These are phyloP conservation scores for Takifugu flavidus DNA, from an alignment of 2,113 vertebrate genomes.

Conservation along the genomic window DNA sequence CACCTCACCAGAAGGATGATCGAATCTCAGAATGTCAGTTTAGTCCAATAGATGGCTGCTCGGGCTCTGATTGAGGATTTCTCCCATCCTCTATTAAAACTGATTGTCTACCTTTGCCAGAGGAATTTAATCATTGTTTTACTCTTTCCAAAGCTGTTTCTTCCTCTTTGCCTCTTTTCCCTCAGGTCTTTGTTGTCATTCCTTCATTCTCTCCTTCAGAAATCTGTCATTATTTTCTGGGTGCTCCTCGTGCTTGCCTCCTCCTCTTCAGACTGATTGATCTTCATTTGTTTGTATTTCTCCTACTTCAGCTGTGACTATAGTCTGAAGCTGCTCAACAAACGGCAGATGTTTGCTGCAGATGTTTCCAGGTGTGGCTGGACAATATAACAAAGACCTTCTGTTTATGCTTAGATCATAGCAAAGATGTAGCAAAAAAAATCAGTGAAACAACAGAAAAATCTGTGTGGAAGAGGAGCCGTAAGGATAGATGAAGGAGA, in stretches of 20 bases:
- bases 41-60: slow-evolving; percentile 65
- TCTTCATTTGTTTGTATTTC: too few species aligned
- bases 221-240: too few species aligned
- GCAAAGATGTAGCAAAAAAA: background rate
- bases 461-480: slow-evolving; percentile 2
- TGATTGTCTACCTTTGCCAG: slow-evolving; percentile 76
- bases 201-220: slow-evolving; percentile 5
- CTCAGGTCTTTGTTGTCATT: too few species aligned
- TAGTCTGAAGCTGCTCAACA: too few species aligned
- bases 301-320: too few species aligned
- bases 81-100: slow-evolving; percentile 72
- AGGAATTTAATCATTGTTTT: slow-evolving; percentile 61
- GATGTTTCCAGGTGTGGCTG: too few species aligned
- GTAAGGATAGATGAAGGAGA: slow-evolving; percentile 42
- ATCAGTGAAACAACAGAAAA: background rate
- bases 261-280: too few species aligned
- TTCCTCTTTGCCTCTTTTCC: too few species aligned
- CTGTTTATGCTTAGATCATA: background rate
- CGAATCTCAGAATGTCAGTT: slow-evolving; percentile 14
- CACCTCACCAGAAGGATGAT: slow-evolving; percentile 30
- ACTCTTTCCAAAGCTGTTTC: too few species aligned
- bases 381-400: too few species aligned
- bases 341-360: too few species aligned
- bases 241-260: too few species aligned
- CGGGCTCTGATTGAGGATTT: slow-evolving; percentile 76